Evolutionary conservation across 23 tunicate species (phyloP).

Genomic region (Styela clava): DNA sequence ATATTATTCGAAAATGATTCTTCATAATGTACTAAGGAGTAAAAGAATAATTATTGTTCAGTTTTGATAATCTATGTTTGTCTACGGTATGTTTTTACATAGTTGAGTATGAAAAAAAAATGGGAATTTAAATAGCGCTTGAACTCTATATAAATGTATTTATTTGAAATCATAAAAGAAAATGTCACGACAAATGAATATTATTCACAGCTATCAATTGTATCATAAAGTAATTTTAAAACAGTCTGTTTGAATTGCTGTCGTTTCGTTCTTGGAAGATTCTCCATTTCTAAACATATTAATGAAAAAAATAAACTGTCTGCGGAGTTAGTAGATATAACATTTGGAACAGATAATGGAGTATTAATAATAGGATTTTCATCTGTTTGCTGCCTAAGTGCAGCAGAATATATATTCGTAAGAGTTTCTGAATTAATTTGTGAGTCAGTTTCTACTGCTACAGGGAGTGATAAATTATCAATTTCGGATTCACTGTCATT

Average conservation of each 20-base stretch:
- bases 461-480: background rate
- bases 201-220: background rate
- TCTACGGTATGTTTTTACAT: too few species aligned
- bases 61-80: too few species aligned
- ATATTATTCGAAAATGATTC: too few species aligned
- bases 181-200: too few species aligned
- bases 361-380: too few species aligned
- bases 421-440: background rate
- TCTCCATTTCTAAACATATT: background rate
- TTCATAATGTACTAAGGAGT: too few species aligned
- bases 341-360: background rate
- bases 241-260: background rate
- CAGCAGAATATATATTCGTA: background rate
- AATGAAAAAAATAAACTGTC: background rate
- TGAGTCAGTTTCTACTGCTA: too few species aligned
- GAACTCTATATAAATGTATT: too few species aligned
- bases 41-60: too few species aligned
- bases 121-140: too few species aligned
- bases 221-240: background rate
- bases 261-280: background rate
- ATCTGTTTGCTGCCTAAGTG: background rate
- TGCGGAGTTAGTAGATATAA: background rate
- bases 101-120: too few species aligned
- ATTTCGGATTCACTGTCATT: background rate
- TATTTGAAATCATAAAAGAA: too few species aligned